Evolutionary conservation across 1,140 invertebrate species (phyloP), one percentile per base, ranked within the genome.

Genomic region (Atta texana): DNA sequence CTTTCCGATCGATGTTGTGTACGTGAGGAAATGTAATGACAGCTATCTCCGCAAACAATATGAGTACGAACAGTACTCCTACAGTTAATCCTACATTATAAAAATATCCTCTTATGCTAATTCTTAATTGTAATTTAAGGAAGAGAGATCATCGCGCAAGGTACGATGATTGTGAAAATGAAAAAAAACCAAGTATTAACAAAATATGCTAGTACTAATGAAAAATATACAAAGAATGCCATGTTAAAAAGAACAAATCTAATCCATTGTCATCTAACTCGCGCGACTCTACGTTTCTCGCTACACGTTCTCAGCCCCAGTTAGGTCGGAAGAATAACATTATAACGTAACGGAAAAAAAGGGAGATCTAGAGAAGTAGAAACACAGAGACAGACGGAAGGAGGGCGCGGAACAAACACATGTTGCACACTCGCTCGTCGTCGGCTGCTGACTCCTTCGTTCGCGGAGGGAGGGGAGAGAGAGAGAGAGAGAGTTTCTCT

Each of bases 361-460:
- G 86, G 53, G 74, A 80, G n/a, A 90, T 34, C 31, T 80, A 74
- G 78, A 87, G 86, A 87, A 80, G 85, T 88, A 91, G 88, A 84
- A 86, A 88, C 71, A 87, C 68, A 87, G 57, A 87, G 61, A 64
- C 39, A 74, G 86, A 71, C 85, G 86, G 82, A 66, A 86, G 88
- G 87, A 90, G 68, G 6, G 49, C 68, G 53, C 68, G 80, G 53
- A 91, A 94, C 92, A 93, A 93, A 94, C 94, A 94, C 94, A 94
- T 94, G 94, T 94, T 94, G 93, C 93, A 93, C 93, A 95, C 93
- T 90, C 92, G 92, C 87, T 87, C 87, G 81, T 88, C 49, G 74
- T 72, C 78, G 88, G 85, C 57, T 87, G 85, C 68, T 77, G 68
- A 66, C 66, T 84, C 71, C 89, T 90, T 88, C 75, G 82, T 16